phyloP scores from a whole-genome alignment of 2,888 invertebrate species.

The Ichneumon xanthorius region DNA sequence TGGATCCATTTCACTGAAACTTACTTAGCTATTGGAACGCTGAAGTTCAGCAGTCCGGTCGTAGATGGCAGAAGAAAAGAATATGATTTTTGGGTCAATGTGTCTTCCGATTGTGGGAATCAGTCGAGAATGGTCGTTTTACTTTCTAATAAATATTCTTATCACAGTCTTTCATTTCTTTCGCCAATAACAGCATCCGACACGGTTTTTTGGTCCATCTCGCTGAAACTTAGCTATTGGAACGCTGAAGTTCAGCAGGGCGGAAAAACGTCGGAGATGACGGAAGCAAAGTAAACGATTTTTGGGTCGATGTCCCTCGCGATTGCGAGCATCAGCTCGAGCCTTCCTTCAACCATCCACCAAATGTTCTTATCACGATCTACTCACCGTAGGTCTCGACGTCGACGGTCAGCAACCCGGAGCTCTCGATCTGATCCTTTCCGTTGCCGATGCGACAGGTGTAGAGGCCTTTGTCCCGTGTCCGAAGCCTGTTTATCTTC shows the following conservation, averaged over 20 bases:
- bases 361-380: neutral
- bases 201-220: neutral
- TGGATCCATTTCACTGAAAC: too few species aligned
- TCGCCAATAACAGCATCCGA: neutral
- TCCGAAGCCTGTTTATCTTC: constrained; percentile 78
- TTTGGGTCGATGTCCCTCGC: neutral
- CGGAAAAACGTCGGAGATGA: too few species aligned
- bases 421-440: constrained; percentile 79
- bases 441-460: constrained; percentile 79
- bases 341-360: neutral
- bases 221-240: too few species aligned
- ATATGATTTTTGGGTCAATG: too few species aligned
- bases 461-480: constrained; percentile 79
- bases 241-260: too few species aligned
- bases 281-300: too few species aligned
- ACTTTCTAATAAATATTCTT: too few species aligned
- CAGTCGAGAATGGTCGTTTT: too few species aligned
- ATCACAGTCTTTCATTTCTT: neutral
- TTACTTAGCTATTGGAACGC: too few species aligned
- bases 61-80: too few species aligned
- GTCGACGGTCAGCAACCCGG: constrained; percentile 76
- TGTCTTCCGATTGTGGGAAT: neutral
- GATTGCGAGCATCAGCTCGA: neutral
- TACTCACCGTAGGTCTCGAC: constrained; percentile 57
- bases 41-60: too few species aligned